phyloP scores from a whole-genome alignment of 2,797 vertebrate species.

The Eidolon dupreanum region DNA sequence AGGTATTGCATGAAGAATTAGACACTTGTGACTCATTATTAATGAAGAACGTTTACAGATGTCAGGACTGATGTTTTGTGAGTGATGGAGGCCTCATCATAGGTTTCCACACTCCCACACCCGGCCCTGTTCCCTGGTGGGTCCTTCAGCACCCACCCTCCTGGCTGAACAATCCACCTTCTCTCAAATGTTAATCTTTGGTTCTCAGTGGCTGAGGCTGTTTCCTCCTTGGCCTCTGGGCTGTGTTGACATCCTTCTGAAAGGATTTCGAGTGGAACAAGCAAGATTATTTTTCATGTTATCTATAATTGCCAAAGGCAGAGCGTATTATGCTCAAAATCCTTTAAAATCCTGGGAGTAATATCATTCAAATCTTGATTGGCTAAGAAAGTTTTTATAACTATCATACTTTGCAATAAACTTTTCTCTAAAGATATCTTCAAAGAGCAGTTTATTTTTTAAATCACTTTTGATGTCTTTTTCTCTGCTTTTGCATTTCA shows the following conservation, averaged over 20 bases:
- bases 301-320: constrained; percentile 59
- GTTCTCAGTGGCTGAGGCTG: not conserved
- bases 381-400: constrained; percentile 55
- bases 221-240: constrained; percentile 11
- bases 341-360: constrained; percentile 2
- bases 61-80: not conserved
- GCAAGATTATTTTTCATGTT: constrained; percentile 56
- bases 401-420: constrained; percentile 33
- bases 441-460: constrained; percentile 55
- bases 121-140: too few relatives aligned
- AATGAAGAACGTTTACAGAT: not conserved
- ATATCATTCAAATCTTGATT: constrained; percentile 45
- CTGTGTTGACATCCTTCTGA: constrained; percentile 11
- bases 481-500: not conserved
- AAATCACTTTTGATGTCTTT: not conserved
- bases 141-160: not conserved
- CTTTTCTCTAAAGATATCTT: constrained; percentile 47
- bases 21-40: not conserved
- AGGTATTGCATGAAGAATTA: not conserved
- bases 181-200: not conserved
- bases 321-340: constrained; percentile 37
- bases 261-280: constrained; percentile 6
- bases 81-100: not conserved
- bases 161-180: not conserved
- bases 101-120: not conserved